phyloP scores from a whole-genome alignment of 2,797 vertebrate genomes.

The Parambassis ranga region DNA sequence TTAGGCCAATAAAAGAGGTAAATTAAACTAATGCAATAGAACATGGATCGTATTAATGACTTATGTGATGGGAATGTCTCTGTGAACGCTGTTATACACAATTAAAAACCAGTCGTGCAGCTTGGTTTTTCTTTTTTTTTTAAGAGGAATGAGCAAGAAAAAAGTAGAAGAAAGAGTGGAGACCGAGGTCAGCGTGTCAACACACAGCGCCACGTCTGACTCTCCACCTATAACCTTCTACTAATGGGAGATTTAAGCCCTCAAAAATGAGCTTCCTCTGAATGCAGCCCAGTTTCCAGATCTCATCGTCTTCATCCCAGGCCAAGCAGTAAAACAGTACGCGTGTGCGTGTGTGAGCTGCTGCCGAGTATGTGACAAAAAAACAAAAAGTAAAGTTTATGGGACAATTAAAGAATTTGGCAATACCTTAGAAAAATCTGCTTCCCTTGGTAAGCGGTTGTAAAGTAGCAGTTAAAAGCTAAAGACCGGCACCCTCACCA shows the following conservation, averaged over 20 bases:
- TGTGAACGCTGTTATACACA: conserved; percentile 7
- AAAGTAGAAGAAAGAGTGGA: conserved; percentile 24
- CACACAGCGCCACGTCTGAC: conserved; percentile 30
- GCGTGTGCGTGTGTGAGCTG: conserved; percentile 43
- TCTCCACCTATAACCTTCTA: conserved; percentile 31
- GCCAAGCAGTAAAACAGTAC: conserved; percentile 68
- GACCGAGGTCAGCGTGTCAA: conserved; percentile 47
- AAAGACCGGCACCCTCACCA: conserved; percentile 15
- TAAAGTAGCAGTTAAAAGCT: conserved; percentile 43
- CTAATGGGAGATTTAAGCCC: conserved; percentile 24
- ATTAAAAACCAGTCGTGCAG: not conserved
- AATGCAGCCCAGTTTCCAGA: conserved; percentile 51
- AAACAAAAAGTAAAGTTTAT: conserved; percentile 51
- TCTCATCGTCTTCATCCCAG: conserved; percentile 50
- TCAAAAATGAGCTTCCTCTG: conserved; percentile 32
- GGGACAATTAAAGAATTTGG: conserved; percentile 69
- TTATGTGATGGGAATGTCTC: not conserved
- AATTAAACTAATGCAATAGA: conserved; percentile 2
- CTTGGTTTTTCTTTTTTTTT: conserved; percentile 8
- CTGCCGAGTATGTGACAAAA: conserved; percentile 45
- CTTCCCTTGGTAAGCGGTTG: conserved; percentile 35
- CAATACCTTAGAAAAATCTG: conserved; percentile 53
- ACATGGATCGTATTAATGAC: not conserved
- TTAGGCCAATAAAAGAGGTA: conserved; percentile 1
- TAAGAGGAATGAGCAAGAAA: conserved; percentile 23